Evolutionary conservation across 2,797 vertebrate genomes (phyloP).

Genomic region (Sebastiscus albofasciatus): DNA sequence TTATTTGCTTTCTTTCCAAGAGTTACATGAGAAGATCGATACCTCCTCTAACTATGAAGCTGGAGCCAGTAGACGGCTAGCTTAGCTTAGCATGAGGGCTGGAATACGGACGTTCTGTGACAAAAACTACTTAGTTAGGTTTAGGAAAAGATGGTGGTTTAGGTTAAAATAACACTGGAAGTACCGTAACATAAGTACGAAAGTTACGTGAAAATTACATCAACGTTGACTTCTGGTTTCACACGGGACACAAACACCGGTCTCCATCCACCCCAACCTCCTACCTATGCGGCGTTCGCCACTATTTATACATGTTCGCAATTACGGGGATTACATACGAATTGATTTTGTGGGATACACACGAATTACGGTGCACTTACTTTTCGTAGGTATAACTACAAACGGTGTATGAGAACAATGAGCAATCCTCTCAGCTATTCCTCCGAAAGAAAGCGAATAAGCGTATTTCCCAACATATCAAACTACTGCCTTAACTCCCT

Average conservation of each 20-base stretch:
- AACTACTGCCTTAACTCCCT: background rate
- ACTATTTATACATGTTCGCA: no score
- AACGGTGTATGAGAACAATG: no score
- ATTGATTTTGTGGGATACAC: no score
- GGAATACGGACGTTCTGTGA: no score
- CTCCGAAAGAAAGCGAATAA: background rate
- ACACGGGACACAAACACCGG: accelerated
- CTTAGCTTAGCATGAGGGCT: background rate
- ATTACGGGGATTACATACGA: accelerated
- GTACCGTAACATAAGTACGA: accelerated
- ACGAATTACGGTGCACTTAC: no score
- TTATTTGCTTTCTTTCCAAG: background rate
- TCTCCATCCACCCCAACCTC: no score
- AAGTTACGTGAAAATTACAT: no score
- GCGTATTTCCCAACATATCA: background rate
- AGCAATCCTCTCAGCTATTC: background rate
- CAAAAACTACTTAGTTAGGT: no score
- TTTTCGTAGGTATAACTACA: no score
- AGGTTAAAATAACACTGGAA: no score
- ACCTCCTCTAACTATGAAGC: background rate
- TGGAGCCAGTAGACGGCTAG: background rate
- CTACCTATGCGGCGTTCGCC: no score
- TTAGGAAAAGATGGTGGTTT: accelerated
- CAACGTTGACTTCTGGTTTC: no score
- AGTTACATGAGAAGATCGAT: background rate